Percentiles rank a stretch among this genome's conserved stretches.
phyloP scores from a whole-genome alignment of 2,113 vertebrate species.

The Prochilodus magdalenae region DNA sequence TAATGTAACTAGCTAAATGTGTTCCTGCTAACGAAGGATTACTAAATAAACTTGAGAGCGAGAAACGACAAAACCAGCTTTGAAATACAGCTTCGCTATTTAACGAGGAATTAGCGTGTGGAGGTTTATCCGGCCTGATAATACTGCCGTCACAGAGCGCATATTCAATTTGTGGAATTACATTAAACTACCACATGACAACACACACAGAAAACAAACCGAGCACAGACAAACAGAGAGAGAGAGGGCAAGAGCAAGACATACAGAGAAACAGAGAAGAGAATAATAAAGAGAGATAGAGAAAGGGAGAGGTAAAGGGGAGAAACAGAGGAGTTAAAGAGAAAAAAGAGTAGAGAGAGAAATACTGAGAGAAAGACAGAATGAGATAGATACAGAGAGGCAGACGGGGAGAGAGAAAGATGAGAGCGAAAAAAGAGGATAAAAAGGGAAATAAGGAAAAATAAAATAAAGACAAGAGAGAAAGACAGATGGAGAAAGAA shows the following conservation, averaged over 20 bases:
- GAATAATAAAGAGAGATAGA: too few species aligned
- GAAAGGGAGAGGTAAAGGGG: too few species aligned
- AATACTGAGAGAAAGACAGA: too few species aligned
- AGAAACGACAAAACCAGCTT: background rate
- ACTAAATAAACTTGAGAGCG: background rate
- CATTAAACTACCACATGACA: slow-evolving; percentile 53
- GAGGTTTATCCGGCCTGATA: slow-evolving; percentile 18
- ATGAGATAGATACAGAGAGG: too few species aligned
- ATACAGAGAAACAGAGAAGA: background rate
- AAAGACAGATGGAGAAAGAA: too few species aligned
- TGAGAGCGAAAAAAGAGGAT: too few species aligned
- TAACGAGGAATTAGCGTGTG: slow-evolving; percentile 28
- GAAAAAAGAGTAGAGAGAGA: too few species aligned
- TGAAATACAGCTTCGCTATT: slow-evolving; percentile 24
- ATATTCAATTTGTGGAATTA: slow-evolving; percentile 56
- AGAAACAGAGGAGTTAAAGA: too few species aligned
- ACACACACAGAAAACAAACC: slow-evolving; percentile 11
- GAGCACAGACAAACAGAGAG: slow-evolving; percentile 77
- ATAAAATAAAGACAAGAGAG: too few species aligned
- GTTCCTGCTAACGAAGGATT: slow-evolving; percentile 15
- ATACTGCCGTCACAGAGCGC: slow-evolving; percentile 26
- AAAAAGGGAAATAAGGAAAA: too few species aligned
- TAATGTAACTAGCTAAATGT: background rate
- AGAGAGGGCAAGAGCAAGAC: slow-evolving; percentile 42
- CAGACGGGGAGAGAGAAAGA: too few species aligned